Evolutionary conservation across 2,113 vertebrate species (phyloP).

Genomic region (Vidua macroura): DNA sequence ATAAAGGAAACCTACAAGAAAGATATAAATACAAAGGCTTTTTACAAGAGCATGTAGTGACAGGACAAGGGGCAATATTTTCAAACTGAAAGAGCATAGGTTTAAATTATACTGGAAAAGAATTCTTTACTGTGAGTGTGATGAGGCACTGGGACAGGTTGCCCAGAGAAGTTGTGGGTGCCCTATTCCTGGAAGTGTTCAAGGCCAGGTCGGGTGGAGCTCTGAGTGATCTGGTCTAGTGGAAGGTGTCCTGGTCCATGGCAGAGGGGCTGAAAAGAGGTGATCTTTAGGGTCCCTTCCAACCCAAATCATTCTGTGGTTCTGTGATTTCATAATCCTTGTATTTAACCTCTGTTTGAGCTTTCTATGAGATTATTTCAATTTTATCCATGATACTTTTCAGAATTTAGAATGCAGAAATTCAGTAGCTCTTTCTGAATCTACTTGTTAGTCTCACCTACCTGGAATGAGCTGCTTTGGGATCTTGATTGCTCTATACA

Average conservation of each 20-base stretch:
- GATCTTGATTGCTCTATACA: background rate
- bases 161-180: background rate
- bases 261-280: background rate
- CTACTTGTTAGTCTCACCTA: background rate
- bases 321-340: background rate
- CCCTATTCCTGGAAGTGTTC: background rate
- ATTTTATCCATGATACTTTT: background rate
- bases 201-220: no score
- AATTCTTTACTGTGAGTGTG: background rate
- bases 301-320: background rate
- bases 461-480: background rate
- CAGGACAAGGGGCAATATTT: background rate
- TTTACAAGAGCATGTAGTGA: background rate
- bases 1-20: background rate
- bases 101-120: background rate
- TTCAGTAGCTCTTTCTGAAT: background rate
- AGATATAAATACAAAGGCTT: background rate
- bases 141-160: background rate
- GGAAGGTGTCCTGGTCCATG: background rate
- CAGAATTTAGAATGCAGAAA: background rate
- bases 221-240: background rate
- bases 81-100: background rate
- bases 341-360: background rate
- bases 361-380: background rate
- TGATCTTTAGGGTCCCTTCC: background rate